Evolutionary conservation across 2,797 vertebrate species (phyloP), one percentile per base, ranked within the genome.

Genomic region (Pagetopsis macropterus): DNA sequence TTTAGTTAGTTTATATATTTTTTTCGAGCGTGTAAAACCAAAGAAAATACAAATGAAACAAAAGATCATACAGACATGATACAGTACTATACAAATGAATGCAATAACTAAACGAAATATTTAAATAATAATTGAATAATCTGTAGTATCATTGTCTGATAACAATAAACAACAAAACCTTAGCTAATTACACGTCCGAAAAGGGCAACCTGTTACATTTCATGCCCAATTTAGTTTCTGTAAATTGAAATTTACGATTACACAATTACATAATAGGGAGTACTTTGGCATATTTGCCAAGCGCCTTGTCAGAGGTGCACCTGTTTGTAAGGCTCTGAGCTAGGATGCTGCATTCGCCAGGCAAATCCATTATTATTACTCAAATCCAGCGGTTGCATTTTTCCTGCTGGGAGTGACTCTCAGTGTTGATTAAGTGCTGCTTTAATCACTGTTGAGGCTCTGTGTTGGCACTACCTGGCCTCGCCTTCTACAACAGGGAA

Each of bases 341-440:
- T 55, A 21, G 43, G 68, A 79, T 72, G 72, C 70, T 43, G 57
- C 61, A 51, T 40, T 64, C 49, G 63, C 72, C 67, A 83, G 55
- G 64, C 61, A 83, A 80, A 86, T 83, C 74, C 78, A 78, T 81
- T 83, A 85, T 85, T 90, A 60, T 64, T 82, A 84, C 87, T 89
- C 76, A 72, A 79, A 88, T 83, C 81, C 79, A 70, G 80, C 68
- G 72, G 82, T 84, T 83, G 66, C 59, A 48, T 80, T 82, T 84
- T 44, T 79, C 85, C 84, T 84, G 76, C 83, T 85, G 90, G 83
- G 78, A 76, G 41, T 56, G 55, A 85, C 83, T 88, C 84, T 91
- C 87, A 86, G 71, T 82, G 85, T 85, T 90, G 89, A 85, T 90
- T 78, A 92, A 89, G 79, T 79, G 72, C 51, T 67, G 64, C 61